These are phyloP conservation scores for Drosophila bocqueti DNA, from an alignment of 1,140 invertebrate species.

Conservation along the genomic window DNA sequence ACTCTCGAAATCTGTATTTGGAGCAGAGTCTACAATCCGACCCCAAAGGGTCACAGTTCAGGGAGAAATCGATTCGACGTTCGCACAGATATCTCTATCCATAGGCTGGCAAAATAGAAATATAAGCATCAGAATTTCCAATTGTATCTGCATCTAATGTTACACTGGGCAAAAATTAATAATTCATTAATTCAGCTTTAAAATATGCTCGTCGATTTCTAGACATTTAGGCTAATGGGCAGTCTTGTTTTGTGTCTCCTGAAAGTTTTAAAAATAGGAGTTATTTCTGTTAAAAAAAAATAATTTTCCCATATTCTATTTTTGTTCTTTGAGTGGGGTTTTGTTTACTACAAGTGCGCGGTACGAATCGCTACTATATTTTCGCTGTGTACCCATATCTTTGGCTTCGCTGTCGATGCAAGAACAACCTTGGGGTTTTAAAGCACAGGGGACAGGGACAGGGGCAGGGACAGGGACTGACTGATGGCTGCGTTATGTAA, in stretches of 20 bases:
- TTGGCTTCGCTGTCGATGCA: constrained; percentile 11
- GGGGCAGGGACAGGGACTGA: constrained; percentile 37
- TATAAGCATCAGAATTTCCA: constrained; percentile 1
- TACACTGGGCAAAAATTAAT: not conserved
- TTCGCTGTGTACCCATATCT: constrained; percentile 1
- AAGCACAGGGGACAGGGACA: not conserved
- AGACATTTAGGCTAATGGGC: too few species aligned
- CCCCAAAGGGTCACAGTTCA: constrained; percentile 22
- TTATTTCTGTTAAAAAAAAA: too few species aligned
- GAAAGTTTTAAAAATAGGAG: too few species aligned
- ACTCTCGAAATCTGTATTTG: not conserved
- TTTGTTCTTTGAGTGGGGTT: too few species aligned
- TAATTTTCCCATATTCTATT: too few species aligned
- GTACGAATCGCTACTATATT: not conserved
- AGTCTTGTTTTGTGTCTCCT: too few species aligned
- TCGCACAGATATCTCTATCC: constrained; percentile 16
- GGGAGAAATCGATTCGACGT: constrained; percentile 15
- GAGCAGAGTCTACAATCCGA: not conserved
- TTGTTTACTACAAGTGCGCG: too few species aligned
- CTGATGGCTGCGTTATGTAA: constrained; percentile 27
- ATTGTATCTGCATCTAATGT: not conserved
- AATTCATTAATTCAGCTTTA: not conserved
- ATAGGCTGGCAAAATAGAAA: constrained; percentile 10
- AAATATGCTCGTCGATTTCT: too few species aligned
- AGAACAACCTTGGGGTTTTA: constrained; percentile 24